These are phyloP conservation scores for Flexamia atlantica DNA, from an alignment of 2,888 invertebrate species.

Conservation along the genomic window DNA sequence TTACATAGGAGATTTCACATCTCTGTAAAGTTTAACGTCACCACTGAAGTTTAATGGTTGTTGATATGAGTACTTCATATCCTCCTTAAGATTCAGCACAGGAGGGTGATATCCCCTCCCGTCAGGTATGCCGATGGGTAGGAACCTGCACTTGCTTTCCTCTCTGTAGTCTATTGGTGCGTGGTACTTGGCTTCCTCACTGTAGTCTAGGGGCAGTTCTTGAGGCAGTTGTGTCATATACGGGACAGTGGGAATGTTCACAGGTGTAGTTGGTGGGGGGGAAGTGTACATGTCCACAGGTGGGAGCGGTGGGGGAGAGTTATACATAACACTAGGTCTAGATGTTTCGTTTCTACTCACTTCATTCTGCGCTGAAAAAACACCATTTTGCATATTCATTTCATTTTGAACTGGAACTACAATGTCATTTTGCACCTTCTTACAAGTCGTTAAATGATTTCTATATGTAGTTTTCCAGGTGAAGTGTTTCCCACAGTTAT, in stretches of 20 bases:
- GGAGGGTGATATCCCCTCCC: not conserved
- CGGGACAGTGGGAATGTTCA: not conserved
- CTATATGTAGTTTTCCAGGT: conserved; percentile 34
- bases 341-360: not conserved
- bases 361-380: not conserved
- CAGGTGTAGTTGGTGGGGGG: not conserved
- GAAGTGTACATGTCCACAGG: not conserved
- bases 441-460: conserved; percentile 5
- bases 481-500: conserved; percentile 14
- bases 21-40: conserved; percentile 14
- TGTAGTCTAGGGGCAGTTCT: conserved; percentile 34
- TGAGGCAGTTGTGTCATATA: not conserved
- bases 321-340: not conserved
- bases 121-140: not conserved
- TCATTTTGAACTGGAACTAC: not conserved
- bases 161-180: conserved; percentile 13
- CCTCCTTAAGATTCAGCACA: not conserved
- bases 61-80: conserved; percentile 30
- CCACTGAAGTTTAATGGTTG: conserved; percentile 21
- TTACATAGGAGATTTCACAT: not conserved
- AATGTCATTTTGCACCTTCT: not conserved
- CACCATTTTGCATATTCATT: not conserved
- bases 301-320: not conserved
- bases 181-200: conserved; percentile 32
- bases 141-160: not conserved